Evolutionary conservation across 2,113 vertebrate genomes (phyloP).

Genomic region (Bucco capensis): DNA sequence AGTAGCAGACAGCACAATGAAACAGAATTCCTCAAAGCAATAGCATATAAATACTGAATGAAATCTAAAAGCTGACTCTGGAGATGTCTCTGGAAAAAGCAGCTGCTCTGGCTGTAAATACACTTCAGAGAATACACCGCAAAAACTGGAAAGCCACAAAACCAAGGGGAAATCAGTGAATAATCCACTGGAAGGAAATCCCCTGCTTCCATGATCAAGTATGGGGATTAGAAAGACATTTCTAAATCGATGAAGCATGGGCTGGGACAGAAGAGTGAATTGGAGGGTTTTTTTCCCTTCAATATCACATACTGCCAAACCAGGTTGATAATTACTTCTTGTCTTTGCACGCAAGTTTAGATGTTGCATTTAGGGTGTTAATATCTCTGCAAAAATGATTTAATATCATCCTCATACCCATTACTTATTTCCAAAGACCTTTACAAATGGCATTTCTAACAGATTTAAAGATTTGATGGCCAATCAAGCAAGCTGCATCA

Average conservation of each 20-base stretch:
- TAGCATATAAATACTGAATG: conserved; percentile 13
- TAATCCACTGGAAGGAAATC: background rate
- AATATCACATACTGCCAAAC: background rate
- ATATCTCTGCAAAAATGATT: background rate
- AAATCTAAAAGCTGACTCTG: background rate
- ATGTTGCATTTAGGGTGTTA: background rate
- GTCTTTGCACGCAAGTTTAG: background rate
- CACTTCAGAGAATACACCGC: background rate
- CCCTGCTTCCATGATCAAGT: background rate
- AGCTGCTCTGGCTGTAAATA: background rate
- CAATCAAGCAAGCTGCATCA: background rate
- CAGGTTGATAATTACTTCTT: background rate
- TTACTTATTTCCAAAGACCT: background rate
- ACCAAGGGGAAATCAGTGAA: conserved; percentile 17
- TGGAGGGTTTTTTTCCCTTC: background rate
- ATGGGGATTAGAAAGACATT: background rate
- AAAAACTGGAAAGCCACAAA: conserved; percentile 5
- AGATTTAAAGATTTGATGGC: background rate
- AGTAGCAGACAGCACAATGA: background rate
- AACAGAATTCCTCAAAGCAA: conserved; percentile 41
- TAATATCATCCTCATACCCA: background rate
- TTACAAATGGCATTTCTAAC: background rate
- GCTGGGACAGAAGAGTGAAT: background rate
- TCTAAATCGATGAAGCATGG: background rate
- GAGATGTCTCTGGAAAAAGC: background rate